Evolutionary conservation across 2,113 vertebrate genomes (phyloP).

Genomic region (Rhizomys pruinosus): DNA sequence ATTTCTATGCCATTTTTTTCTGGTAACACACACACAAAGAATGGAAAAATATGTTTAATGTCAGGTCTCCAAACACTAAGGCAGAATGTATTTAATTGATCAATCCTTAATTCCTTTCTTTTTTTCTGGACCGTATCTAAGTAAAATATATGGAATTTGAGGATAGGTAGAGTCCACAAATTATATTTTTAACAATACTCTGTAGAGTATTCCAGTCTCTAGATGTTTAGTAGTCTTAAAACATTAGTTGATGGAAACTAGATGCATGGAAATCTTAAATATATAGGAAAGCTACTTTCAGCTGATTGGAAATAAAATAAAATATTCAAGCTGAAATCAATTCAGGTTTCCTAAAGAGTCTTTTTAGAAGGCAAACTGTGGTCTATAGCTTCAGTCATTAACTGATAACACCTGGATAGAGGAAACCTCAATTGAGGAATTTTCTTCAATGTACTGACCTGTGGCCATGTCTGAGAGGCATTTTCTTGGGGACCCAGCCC

Average conservation of each 20-base stretch:
- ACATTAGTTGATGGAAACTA: background rate
- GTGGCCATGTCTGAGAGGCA: no score
- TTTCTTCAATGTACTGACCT: no score
- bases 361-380: background rate
- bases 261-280: constrained; percentile 16
- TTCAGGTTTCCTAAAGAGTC: background rate
- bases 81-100: background rate
- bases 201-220: background rate
- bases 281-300: background rate
- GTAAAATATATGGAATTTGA: constrained; percentile 1
- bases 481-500: no score
- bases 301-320: constrained; percentile 29
- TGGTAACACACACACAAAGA: background rate
- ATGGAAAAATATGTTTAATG: background rate
- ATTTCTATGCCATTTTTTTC: background rate
- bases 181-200: constrained; percentile 32
- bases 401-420: no score
- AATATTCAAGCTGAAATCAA: background rate
- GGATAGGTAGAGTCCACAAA: background rate
- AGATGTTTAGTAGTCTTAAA: background rate
- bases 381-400: no score
- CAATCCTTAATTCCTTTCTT: constrained; percentile 2
- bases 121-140: background rate
- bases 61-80: background rate
- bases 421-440: no score